These are phyloP conservation scores for Tapirus indicus DNA, from an alignment of 2,797 vertebrate genomes.

Conservation along the genomic window DNA sequence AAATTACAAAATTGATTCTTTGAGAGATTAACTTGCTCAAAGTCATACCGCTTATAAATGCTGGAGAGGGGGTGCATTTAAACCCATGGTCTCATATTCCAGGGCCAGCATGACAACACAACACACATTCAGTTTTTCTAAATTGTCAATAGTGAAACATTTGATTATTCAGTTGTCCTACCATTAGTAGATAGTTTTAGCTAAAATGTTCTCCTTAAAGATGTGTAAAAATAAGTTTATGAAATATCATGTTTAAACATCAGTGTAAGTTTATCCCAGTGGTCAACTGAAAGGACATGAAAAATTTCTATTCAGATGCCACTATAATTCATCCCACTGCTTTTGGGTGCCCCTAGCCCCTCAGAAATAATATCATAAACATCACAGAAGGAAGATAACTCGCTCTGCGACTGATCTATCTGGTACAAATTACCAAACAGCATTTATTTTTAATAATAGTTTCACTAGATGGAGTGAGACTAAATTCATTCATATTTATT, in stretches of 20 bases:
- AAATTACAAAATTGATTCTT: not conserved
- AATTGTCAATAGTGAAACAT: not conserved
- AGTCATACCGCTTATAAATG: not conserved
- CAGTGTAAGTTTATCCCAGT: not conserved
- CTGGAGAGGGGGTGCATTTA: not conserved
- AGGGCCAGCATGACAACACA: not conserved
- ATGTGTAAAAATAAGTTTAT: not conserved
- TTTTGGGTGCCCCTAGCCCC: accelerated
- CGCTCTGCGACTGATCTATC: not conserved
- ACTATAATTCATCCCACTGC: not conserved
- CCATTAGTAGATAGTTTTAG: not conserved
- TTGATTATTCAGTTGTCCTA: not conserved
- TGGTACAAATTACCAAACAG: not conserved
- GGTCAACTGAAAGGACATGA: not conserved
- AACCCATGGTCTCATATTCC: accelerated
- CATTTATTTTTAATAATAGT: not conserved
- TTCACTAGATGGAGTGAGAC: not conserved
- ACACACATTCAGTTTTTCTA: not conserved
- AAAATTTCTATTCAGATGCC: not conserved
- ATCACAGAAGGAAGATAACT: not conserved
- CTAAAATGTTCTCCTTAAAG: not conserved
- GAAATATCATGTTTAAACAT: not conserved
- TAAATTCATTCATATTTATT: not conserved
- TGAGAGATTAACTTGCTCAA: not conserved
- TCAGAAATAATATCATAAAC: not conserved